phyloP scores from a whole-genome alignment of 2,797 vertebrate species.

The Oryzias dopingdopingensis region DNA sequence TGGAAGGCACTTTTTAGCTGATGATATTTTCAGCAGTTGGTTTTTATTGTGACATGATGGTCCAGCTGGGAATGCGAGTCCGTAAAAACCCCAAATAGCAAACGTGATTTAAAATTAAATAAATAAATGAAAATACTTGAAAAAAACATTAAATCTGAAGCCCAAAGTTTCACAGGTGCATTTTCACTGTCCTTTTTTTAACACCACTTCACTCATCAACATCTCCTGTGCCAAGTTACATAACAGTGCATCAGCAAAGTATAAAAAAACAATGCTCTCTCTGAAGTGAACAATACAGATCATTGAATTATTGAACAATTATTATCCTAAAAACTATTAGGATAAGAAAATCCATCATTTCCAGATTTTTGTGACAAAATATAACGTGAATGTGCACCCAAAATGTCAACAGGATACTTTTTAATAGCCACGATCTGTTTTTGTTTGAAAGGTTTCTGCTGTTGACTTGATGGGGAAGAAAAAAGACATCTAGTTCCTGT shows the following conservation, averaged over 20 bases:
- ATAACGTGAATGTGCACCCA: too few relatives aligned
- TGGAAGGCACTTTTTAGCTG: slow-evolving; percentile 11
- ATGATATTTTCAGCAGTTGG: slow-evolving; percentile 11
- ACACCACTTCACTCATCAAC: slow-evolving; percentile 3
- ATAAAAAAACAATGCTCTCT: neutral
- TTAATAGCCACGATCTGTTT: too few relatives aligned
- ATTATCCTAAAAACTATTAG: too few relatives aligned
- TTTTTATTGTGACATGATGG: slow-evolving; percentile 3
- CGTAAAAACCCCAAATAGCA: neutral
- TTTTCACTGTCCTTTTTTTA: slow-evolving; percentile 1
- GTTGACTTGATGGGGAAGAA: too few relatives aligned
- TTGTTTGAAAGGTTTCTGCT: too few relatives aligned
- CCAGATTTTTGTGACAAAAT: too few relatives aligned
- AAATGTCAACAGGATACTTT: too few relatives aligned
- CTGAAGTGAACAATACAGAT: neutral
- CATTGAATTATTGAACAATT: neutral
- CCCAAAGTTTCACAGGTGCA: neutral
- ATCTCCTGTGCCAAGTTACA: neutral
- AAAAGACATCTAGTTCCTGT: too few relatives aligned
- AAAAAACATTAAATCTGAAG: neutral
- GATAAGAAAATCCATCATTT: too few relatives aligned
- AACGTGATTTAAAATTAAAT: neutral
- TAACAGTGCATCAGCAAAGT: slow-evolving; percentile 4
- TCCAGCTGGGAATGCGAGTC: neutral
- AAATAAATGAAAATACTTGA: neutral